Evolutionary conservation across 2,888 invertebrate genomes (phyloP).

Genomic region (Heliconius ethilla): DNA sequence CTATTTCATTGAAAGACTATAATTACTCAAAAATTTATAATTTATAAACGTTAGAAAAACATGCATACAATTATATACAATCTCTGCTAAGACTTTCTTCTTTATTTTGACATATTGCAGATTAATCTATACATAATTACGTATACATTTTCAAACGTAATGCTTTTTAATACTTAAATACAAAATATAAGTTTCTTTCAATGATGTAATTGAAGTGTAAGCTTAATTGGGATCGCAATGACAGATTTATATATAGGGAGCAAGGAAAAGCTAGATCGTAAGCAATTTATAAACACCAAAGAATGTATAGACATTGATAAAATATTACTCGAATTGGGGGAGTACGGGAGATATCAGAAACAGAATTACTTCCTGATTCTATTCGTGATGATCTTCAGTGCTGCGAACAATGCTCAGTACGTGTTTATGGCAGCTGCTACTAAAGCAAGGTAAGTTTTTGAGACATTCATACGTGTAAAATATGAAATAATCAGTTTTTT

Average conservation of each 20-base stretch:
- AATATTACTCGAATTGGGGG: background rate
- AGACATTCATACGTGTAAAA: no score
- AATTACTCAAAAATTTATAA: background rate
- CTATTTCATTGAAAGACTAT: background rate
- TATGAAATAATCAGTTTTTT: no score
- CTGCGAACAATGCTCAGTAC: background rate
- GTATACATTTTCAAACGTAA: background rate
- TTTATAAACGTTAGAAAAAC: background rate
- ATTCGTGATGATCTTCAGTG: conserved; percentile 15
- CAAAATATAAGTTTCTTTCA: background rate
- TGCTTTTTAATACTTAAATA: background rate
- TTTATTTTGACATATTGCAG: conserved; percentile 6
- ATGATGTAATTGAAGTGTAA: background rate
- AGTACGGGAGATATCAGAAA: conserved; percentile 10
- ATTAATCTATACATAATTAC: background rate
- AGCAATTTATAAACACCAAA: background rate
- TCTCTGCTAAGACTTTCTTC: background rate
- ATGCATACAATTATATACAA: background rate
- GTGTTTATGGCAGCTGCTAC: background rate
- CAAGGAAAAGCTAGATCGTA: background rate
- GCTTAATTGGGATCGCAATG: background rate
- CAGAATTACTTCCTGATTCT: conserved; percentile 9
- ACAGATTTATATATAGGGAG: background rate
- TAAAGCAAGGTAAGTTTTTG: background rate
- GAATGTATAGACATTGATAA: conserved; percentile 12